phyloP scores from a whole-genome alignment of 2,797 vertebrate species.

The Acipenser transmontanus region DNA sequence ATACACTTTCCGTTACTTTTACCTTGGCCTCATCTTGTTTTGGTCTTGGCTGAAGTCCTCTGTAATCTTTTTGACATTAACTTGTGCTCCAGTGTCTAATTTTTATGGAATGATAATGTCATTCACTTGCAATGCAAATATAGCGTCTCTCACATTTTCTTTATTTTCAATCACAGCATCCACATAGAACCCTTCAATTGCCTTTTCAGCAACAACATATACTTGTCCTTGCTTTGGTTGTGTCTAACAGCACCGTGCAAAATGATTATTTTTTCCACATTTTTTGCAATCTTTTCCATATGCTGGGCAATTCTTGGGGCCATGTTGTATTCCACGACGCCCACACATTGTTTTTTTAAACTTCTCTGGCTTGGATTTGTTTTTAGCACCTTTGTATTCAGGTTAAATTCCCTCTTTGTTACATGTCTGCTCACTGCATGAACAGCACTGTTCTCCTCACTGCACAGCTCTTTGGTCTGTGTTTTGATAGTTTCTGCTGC shows the following conservation, averaged over 20 bases:
- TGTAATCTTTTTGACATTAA: background rate
- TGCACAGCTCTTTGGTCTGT: background rate
- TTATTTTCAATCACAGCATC: background rate
- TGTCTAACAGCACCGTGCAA: background rate
- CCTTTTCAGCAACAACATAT: background rate
- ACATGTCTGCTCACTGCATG: too few species aligned
- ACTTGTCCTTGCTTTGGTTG: too few species aligned
- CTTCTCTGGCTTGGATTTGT: background rate
- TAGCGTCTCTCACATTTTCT: background rate
- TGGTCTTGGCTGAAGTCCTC: background rate
- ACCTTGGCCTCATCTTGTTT: too few species aligned
- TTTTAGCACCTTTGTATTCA: background rate
- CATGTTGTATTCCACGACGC: background rate
- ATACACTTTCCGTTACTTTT: too few species aligned
- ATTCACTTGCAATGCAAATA: background rate
- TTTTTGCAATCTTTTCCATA: background rate
- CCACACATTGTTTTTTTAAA: background rate
- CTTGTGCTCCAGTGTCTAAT: background rate
- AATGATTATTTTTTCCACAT: background rate
- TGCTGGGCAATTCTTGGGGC: background rate
- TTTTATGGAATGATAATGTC: background rate
- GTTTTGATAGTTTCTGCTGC: background rate
- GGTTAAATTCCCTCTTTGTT: too few species aligned
- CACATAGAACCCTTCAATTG: background rate
- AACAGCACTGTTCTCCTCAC: too few species aligned